phyloP scores from a whole-genome alignment of 2,113 vertebrate species.

The Gorsachius goisagi region DNA sequence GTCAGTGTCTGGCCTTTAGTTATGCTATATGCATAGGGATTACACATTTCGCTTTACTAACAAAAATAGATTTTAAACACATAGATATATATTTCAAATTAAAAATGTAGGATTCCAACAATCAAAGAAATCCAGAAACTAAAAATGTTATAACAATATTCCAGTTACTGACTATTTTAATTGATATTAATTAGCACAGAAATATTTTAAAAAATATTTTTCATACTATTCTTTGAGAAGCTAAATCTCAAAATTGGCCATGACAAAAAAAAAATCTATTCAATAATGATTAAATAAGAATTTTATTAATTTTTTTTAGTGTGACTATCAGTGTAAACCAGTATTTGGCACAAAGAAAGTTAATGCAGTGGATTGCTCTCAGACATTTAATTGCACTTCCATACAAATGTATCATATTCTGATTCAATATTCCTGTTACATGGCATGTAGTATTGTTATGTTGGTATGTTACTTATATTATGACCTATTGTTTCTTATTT shows the following conservation, averaged over 20 bases:
- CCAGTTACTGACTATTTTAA: neutral
- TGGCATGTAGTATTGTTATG: neutral
- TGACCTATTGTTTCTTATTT: neutral
- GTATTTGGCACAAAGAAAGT: neutral
- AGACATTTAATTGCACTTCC: neutral
- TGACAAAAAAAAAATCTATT: neutral
- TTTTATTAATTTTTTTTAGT: neutral
- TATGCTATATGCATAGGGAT: neutral
- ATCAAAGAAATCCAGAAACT: neutral
- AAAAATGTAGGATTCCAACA: neutral
- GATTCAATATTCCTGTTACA: neutral
- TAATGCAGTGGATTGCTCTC: neutral
- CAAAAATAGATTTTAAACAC: neutral
- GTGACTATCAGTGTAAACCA: neutral
- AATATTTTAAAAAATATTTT: neutral
- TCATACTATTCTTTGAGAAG: neutral
- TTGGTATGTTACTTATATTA: neutral
- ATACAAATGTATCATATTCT: neutral
- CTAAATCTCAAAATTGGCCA: neutral
- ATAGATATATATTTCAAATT: neutral
- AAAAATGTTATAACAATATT: neutral
- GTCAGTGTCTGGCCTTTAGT: neutral
- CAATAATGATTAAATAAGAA: neutral
- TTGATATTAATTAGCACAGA: neutral
- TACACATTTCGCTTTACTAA: neutral